These are phyloP conservation scores for Onychomys leucogaster DNA, from an alignment of 2,797 vertebrate genomes.

Conservation along the genomic window DNA sequence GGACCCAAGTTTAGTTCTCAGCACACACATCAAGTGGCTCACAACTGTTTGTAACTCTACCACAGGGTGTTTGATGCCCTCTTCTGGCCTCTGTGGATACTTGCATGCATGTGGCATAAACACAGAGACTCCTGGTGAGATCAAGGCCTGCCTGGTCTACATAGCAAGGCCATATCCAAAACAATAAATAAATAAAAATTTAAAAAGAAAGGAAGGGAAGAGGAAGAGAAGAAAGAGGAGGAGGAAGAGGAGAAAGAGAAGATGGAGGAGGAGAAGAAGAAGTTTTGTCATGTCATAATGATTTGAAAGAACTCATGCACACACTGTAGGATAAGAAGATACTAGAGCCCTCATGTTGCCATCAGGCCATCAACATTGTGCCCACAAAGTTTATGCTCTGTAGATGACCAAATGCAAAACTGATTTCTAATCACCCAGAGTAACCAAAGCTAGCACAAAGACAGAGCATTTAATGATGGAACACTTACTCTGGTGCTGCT, in stretches of 20 bases:
- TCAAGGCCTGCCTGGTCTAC: background rate
- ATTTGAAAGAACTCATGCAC: background rate
- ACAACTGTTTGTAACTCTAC: background rate
- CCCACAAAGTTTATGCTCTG: background rate
- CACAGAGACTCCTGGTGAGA: background rate
- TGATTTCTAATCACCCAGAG: background rate
- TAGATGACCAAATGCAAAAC: background rate
- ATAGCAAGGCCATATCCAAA: background rate
- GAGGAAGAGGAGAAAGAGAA: rapidly evolving
- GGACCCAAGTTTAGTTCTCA: background rate
- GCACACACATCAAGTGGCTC: background rate
- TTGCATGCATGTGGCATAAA: background rate
- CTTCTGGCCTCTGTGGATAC: background rate
- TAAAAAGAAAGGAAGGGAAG: background rate
- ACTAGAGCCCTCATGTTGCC: background rate
- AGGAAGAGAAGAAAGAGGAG: background rate
- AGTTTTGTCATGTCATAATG: background rate
- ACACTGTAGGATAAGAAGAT: background rate
- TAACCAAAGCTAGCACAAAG: background rate
- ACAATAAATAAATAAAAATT: background rate
- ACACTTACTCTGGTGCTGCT: background rate
- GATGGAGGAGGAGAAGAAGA: rapidly evolving
- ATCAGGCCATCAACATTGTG: background rate
- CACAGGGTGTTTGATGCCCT: background rate
- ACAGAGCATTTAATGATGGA: background rate